Conservation (phyloP, 2,888 invertebrate genomes). For the Tuta absoluta region DNA sequence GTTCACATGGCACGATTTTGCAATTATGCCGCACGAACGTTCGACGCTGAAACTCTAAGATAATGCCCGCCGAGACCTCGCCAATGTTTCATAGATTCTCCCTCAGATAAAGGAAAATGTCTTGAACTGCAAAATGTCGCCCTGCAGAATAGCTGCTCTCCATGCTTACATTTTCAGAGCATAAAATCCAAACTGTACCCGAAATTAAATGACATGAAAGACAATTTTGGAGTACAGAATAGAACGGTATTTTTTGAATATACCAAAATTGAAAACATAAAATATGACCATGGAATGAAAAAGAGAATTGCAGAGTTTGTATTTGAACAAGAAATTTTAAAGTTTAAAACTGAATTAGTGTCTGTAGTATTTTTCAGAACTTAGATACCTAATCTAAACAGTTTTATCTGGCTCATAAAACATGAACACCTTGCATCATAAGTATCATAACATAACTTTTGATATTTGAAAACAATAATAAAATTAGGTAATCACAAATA, state of each 20-base stretch:
- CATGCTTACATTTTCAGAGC: constrained; percentile 26
- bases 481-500: neutral
- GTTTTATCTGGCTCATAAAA: no score
- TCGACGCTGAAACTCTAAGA: constrained; percentile 57
- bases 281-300: neutral
- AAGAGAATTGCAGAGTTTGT: neutral
- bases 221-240: constrained; percentile 12
- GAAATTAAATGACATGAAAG: constrained; percentile 16
- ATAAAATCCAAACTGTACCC: constrained; percentile 24
- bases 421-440: neutral
- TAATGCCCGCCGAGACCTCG: constrained; percentile 57
- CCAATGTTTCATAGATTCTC: constrained; percentile 61
- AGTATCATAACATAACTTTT: neutral
- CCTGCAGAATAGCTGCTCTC: constrained; percentile 30
- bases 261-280: constrained; percentile 1
- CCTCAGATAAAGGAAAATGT: constrained; percentile 66
- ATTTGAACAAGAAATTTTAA: neutral
- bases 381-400: no score
- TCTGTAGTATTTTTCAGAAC: no score
- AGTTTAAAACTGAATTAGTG: no score
- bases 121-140: constrained; percentile 52
- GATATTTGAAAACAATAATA: neutral
- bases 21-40: constrained; percentile 50
- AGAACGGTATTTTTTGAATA: constrained; percentile 10
- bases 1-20: constrained; percentile 38